Conservation (phyloP, 2,797 vertebrate species). For the Pantherophis alleghaniensis region DNA sequence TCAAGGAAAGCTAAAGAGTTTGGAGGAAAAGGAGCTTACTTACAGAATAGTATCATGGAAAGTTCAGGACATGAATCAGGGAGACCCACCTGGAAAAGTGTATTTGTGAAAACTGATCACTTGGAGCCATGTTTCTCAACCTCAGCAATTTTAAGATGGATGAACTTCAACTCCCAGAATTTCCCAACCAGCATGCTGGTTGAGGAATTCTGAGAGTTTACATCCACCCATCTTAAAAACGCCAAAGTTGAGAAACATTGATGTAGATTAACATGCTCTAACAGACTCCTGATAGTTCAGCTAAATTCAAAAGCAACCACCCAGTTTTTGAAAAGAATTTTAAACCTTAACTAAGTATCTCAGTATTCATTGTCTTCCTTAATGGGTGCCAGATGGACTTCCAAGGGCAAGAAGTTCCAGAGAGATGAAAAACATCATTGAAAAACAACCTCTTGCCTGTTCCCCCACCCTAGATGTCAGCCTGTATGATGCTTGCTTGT, state of each 20-base stretch:
- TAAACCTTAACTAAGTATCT: background rate
- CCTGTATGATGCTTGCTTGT: no score
- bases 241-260: background rate
- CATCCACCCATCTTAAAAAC: background rate
- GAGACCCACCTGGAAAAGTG: background rate
- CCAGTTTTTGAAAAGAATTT: background rate
- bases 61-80: background rate
- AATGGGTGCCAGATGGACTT: background rate
- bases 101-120: background rate
- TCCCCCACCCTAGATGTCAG: background rate
- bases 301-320: background rate
- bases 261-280: background rate
- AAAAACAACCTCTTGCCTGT: background rate
- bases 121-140: background rate
- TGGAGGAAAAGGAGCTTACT: background rate
- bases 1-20: background rate
- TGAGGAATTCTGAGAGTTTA: background rate
- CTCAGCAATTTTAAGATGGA: background rate
- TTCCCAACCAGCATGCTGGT: background rate
- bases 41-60: background rate
- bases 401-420: background rate
- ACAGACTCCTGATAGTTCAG: background rate
- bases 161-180: background rate
- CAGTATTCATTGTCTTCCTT: background rate
- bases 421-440: background rate